These are phyloP conservation scores for Neoarius graeffei DNA, from an alignment of 2,113 vertebrate genomes.

Conservation along the genomic window DNA sequence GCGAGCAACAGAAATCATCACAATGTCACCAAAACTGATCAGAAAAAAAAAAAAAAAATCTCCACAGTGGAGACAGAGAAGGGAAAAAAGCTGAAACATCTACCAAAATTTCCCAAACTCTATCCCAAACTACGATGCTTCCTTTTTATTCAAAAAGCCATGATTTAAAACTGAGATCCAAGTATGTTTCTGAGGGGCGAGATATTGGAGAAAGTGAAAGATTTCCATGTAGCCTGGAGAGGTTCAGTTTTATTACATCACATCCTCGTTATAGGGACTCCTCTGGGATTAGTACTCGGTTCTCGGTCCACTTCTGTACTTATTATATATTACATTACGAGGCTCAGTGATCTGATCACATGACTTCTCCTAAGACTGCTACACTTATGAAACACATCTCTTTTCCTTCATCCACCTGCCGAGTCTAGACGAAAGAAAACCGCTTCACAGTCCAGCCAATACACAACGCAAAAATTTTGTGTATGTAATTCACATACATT, in stretches of 20 bases:
- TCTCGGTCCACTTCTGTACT: background rate
- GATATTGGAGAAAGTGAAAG: background rate
- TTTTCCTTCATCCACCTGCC: background rate
- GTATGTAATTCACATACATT: too few relatives aligned
- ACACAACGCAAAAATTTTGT: background rate
- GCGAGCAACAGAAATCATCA: slow-evolving; percentile 61
- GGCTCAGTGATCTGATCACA: background rate
- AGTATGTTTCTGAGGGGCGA: background rate
- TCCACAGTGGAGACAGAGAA: too few relatives aligned
- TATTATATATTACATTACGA: background rate
- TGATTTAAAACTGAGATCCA: background rate
- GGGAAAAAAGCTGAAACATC: background rate
- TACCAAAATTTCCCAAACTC: background rate
- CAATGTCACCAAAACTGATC: slow-evolving; percentile 36
- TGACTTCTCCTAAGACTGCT: background rate
- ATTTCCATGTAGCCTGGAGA: background rate
- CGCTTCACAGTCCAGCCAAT: background rate
- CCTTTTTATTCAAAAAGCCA: background rate
- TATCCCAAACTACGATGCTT: background rate
- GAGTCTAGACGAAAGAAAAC: background rate
- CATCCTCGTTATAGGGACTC: background rate
- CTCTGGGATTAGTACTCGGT: background rate
- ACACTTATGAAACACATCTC: background rate
- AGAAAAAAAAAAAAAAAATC: background rate
- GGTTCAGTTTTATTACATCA: background rate